A percentile compares a stretch with the other conserved stretches of the same genome.
phyloP scores from a whole-genome alignment of 2,888 invertebrate genomes.

The Masnerella sp. region DNA sequence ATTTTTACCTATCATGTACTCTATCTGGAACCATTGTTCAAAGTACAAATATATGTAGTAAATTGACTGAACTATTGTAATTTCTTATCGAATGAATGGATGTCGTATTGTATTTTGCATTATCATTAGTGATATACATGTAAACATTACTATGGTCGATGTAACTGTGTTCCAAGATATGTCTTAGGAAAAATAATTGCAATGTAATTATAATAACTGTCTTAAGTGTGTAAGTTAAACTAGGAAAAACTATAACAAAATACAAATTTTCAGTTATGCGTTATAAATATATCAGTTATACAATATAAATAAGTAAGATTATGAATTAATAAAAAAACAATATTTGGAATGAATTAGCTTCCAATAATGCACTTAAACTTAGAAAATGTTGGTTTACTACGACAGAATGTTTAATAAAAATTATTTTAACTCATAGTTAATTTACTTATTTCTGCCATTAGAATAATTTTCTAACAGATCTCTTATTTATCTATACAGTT shows the following conservation, averaged over 20 bases:
- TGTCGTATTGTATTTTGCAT: conserved; percentile 18
- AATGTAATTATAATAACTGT: conserved; percentile 10
- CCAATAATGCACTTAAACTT: not conserved
- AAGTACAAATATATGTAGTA: conserved; percentile 50
- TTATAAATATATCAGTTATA: not conserved
- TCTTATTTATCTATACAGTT: too few relatives aligned
- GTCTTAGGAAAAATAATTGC: conserved; percentile 9
- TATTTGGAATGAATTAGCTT: conserved; percentile 9
- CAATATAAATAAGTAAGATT: too few relatives aligned
- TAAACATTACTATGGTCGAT: conserved; percentile 18
- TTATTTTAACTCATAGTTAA: conserved; percentile 24
- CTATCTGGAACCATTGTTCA: conserved; percentile 26
- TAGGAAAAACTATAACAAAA: too few relatives aligned
- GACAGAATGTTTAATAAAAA: conserved; percentile 25
- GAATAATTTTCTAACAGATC: too few relatives aligned
- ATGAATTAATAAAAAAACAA: too few relatives aligned
- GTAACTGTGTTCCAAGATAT: conserved; percentile 37
- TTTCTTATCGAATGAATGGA: conserved; percentile 11
- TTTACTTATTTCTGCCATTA: too few relatives aligned
- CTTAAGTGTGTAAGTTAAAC: conserved; percentile 16
- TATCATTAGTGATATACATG: conserved; percentile 1
- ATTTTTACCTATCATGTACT: conserved; percentile 21
- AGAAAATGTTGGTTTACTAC: conserved; percentile 13
- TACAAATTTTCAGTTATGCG: conserved; percentile 6
- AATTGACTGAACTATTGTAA: conserved; percentile 29